phyloP scores from a whole-genome alignment of 2,888 invertebrate genomes.

The Spicauda simplicius region DNA sequence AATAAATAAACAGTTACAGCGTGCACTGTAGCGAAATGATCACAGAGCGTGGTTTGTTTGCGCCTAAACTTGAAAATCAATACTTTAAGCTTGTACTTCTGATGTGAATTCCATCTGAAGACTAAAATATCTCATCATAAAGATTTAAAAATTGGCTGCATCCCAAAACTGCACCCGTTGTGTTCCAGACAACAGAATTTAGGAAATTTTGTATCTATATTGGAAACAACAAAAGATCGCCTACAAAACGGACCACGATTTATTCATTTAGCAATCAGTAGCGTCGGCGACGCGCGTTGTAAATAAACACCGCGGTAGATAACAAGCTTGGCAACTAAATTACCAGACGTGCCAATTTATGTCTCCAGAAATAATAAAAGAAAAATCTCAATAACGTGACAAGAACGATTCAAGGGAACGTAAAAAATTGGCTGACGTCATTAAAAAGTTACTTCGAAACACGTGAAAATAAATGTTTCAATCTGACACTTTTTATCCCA shows the following conservation, averaged over 20 bases:
- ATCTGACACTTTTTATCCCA: background rate
- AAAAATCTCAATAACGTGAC: conserved; percentile 13
- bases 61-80: background rate
- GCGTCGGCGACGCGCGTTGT: conserved; percentile 54
- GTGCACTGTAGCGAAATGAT: background rate
- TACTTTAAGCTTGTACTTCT: conserved; percentile 22
- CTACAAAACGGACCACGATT: conserved; percentile 47
- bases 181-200: conserved; percentile 25
- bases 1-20: background rate
- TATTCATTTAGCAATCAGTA: conserved; percentile 40
- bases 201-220: conserved; percentile 21
- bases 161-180: conserved; percentile 33
- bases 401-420: background rate
- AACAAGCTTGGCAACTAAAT: conserved; percentile 61
- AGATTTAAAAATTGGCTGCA: conserved; percentile 36
- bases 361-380: conserved; percentile 50
- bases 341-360: conserved; percentile 51
- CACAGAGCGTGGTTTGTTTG: background rate
- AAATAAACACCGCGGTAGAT: conserved; percentile 67
- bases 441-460: background rate
- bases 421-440: background rate
- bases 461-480: background rate
- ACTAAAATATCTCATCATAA: conserved; percentile 33
- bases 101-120: conserved; percentile 20
- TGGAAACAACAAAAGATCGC: conserved; percentile 23